Percentiles rank a stretch among this genome's conserved stretches.
phyloP scores from a whole-genome alignment of 1,140 invertebrate genomes.

The Drosophila seguyi region DNA sequence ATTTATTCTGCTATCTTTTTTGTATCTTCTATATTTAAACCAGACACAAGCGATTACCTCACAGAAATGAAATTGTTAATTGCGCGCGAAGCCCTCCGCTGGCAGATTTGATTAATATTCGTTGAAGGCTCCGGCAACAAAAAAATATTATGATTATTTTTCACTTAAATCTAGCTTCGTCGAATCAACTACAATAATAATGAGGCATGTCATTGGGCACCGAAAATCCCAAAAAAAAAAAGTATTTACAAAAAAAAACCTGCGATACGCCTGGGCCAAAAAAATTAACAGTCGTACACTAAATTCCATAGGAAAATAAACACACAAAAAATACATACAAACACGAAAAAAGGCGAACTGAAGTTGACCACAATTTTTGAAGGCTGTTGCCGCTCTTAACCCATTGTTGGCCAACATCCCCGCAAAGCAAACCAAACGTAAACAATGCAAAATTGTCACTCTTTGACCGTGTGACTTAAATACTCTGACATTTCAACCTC shows the following conservation, averaged over 20 bases:
- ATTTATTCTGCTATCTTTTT: background rate
- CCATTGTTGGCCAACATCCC: slow-evolving; percentile 65
- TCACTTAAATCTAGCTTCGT: slow-evolving; percentile 17
- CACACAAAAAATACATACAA: slow-evolving; percentile 8
- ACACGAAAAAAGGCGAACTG: background rate
- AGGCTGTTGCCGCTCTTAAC: slow-evolving; percentile 62
- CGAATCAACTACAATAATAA: slow-evolving; percentile 37
- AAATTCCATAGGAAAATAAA: slow-evolving; percentile 68
- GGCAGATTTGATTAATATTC: slow-evolving; percentile 16
- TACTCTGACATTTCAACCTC: slow-evolving; percentile 68
- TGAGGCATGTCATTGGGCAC: slow-evolving; percentile 50
- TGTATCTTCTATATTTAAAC: background rate
- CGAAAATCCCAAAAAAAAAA: slow-evolving; percentile 33
- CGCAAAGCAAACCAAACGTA: slow-evolving; percentile 37
- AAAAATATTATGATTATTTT: slow-evolving; percentile 25
- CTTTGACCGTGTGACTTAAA: slow-evolving; percentile 40
- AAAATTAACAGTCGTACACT: slow-evolving; percentile 69
- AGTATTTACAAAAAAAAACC: background rate
- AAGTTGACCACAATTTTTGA: slow-evolving; percentile 52
- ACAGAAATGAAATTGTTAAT: slow-evolving; percentile 28
- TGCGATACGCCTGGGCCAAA: slow-evolving; percentile 43
- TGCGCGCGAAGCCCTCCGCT: background rate
- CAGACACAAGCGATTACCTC: slow-evolving; percentile 6
- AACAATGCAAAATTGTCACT: slow-evolving; percentile 58
- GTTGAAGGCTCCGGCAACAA: slow-evolving; percentile 1